A percentile compares a stretch with the other conserved stretches of the same genome.
These are phyloP conservation scores for Drosophila anceps DNA, from an alignment of 2,888 invertebrate species.

Conservation along the genomic window DNA sequence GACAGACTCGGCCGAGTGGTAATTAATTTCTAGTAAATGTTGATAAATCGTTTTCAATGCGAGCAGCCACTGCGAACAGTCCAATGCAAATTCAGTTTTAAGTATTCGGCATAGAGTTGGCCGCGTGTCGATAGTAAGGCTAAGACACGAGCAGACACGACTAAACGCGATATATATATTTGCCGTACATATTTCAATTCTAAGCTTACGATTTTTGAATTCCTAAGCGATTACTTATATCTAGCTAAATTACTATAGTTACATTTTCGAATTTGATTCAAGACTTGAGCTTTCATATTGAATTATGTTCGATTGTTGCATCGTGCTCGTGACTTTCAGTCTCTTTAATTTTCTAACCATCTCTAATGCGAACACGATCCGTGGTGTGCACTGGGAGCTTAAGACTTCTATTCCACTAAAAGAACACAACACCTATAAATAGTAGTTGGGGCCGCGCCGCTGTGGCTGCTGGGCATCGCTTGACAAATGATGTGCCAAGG, in stretches of 20 bases:
- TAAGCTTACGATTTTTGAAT: background rate
- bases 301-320: background rate
- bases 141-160: constrained; percentile 4
- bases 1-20: constrained; percentile 57
- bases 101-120: constrained; percentile 13
- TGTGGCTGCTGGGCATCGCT: constrained; percentile 44
- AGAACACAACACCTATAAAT: constrained; percentile 53
- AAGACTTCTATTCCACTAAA: constrained; percentile 20
- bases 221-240: background rate
- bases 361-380: constrained; percentile 19
- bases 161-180: background rate
- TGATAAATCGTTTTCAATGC: constrained; percentile 69
- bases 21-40: constrained; percentile 73
- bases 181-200: background rate
- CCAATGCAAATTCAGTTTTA: constrained; percentile 59
- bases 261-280: background rate
- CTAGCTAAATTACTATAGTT: background rate
- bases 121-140: background rate
- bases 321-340: background rate
- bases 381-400: constrained; percentile 18
- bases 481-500: constrained; percentile 84
- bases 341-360: constrained; percentile 7
- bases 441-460: constrained; percentile 34
- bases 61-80: constrained; percentile 27
- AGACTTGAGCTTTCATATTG: too few relatives aligned